Evolutionary conservation across 2,797 vertebrate species (phyloP).

Genomic region (Myotis daubentonii): DNA sequence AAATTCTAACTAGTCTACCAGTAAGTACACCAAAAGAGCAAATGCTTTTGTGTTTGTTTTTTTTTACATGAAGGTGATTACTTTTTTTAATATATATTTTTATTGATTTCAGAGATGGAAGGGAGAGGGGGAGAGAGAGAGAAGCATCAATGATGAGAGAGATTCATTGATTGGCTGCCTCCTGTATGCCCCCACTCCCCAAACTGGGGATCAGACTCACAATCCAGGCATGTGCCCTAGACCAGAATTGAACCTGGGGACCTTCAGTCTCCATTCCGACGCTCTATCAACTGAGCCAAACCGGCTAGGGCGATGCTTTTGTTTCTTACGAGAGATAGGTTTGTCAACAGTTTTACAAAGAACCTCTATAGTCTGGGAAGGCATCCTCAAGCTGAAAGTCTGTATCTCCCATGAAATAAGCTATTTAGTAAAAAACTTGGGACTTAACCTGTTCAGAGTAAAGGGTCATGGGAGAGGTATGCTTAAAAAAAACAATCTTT

Average conservation of each 20-base stretch:
- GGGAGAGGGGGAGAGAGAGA: no score
- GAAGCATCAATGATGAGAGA: no score
- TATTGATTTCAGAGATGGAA: no score
- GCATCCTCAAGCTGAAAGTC: neutral
- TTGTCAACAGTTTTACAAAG: slow-evolving; percentile 22
- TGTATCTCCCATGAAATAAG: neutral
- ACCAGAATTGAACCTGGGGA: no score
- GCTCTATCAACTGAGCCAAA: no score
- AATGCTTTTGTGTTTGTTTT: neutral
- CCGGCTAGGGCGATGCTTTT: neutral
- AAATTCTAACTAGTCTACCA: neutral
- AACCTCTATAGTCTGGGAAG: neutral
- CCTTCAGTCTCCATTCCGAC: no score
- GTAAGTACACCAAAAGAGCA: neutral
- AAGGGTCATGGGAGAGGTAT: neutral
- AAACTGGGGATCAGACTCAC: no score
- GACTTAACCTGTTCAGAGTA: neutral
- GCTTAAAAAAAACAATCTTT: neutral
- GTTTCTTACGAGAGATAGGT: neutral
- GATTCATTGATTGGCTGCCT: no score
- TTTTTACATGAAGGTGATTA: no score
- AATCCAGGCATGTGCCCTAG: no score
- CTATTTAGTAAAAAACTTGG: slow-evolving; percentile 17
- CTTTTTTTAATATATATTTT: no score
- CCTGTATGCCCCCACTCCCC: no score